phyloP scores from a whole-genome alignment of 1,140 invertebrate species.

The Lepidotrigona ventralis region DNA sequence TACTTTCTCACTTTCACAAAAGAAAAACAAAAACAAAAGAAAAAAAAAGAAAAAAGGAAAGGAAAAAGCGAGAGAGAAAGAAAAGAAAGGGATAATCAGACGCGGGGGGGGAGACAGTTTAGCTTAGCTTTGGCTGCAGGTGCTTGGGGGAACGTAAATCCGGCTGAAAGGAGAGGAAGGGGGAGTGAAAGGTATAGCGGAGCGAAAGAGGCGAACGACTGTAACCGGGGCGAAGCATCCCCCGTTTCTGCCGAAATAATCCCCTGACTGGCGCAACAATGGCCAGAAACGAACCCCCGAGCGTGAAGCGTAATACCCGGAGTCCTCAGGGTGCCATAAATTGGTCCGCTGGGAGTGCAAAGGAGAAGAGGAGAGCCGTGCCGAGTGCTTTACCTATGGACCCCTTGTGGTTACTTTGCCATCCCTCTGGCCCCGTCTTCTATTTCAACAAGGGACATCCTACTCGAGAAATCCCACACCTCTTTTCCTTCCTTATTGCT shows the following conservation, averaged over 20 bases:
- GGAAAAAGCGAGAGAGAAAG: no score
- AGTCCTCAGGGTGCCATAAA: conserved; percentile 73
- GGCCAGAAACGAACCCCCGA: conserved; percentile 73
- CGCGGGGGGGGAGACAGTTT: conserved; percentile 8
- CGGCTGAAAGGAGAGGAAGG: accelerated
- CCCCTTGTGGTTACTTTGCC: conserved; percentile 60
- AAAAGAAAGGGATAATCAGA: neutral
- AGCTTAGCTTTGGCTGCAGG: conserved; percentile 25
- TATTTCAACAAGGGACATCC: conserved; percentile 33
- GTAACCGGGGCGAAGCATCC: conserved; percentile 32
- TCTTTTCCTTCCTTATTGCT: conserved; percentile 24
- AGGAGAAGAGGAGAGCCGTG: conserved; percentile 11
- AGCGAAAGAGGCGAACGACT: conserved; percentile 34
- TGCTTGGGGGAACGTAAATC: conserved; percentile 38
- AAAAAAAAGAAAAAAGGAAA: no score
- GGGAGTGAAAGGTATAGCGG: neutral
- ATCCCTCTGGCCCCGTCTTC: conserved; percentile 40
- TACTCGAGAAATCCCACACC: conserved; percentile 41
- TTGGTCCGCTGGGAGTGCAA: conserved; percentile 72
- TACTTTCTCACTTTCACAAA: conserved; percentile 30
- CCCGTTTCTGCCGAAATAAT: conserved; percentile 72
- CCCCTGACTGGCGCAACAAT: conserved; percentile 71
- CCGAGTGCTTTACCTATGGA: conserved; percentile 34
- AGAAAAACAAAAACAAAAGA: no score
- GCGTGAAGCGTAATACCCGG: conserved; percentile 66